A percentile compares a stretch with the other conserved stretches of the same genome.
These are phyloP conservation scores for Trissoscelio sp. DNA, from an alignment of 2,888 invertebrate genomes.

Conservation along the genomic window DNA sequence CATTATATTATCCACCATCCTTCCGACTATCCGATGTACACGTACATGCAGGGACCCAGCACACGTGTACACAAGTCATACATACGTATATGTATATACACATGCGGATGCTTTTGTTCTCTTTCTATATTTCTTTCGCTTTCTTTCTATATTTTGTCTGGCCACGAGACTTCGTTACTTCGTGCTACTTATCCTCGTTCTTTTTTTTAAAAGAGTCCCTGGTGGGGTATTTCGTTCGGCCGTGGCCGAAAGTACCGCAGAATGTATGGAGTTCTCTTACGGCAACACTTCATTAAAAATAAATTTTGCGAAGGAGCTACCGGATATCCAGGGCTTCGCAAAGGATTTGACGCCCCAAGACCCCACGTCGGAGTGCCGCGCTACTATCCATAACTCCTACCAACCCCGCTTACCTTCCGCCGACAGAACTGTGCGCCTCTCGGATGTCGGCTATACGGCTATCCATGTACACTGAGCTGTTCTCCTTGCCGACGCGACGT, in stretches of 20 bases:
- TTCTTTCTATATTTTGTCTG: slow-evolving; percentile 32
- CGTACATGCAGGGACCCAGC: slow-evolving; percentile 64
- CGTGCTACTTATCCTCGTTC: slow-evolving; percentile 47
- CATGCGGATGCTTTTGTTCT: slow-evolving; percentile 5
- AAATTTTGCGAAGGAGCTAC: slow-evolving; percentile 81
- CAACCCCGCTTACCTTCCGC: slow-evolving; percentile 18
- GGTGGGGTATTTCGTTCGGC: slow-evolving; percentile 43
- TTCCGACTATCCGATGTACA: slow-evolving; percentile 77
- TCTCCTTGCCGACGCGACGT: slow-evolving; percentile 5
- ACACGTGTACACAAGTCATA: slow-evolving; percentile 33
- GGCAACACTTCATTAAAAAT: slow-evolving; percentile 85
- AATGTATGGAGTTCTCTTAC: slow-evolving; percentile 54
- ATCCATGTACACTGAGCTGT: slow-evolving; percentile 13
- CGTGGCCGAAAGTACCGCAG: slow-evolving; percentile 37
- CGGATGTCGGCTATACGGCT: slow-evolving; percentile 18
- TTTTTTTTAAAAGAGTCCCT: slow-evolving; percentile 49
- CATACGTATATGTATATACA: slow-evolving; percentile 14
- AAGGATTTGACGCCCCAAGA: slow-evolving; percentile 81
- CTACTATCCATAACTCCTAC: slow-evolving; percentile 76
- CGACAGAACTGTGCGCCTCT: slow-evolving; percentile 7
- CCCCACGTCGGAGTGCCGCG: slow-evolving; percentile 55
- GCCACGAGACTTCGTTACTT: slow-evolving; percentile 27
- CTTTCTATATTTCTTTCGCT: slow-evolving; percentile 22
- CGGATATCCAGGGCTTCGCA: slow-evolving; percentile 65
- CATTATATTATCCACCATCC: slow-evolving; percentile 84